These are phyloP conservation scores for Chloroceryle aenea DNA, from an alignment of 2,113 vertebrate species.

Conservation along the genomic window DNA sequence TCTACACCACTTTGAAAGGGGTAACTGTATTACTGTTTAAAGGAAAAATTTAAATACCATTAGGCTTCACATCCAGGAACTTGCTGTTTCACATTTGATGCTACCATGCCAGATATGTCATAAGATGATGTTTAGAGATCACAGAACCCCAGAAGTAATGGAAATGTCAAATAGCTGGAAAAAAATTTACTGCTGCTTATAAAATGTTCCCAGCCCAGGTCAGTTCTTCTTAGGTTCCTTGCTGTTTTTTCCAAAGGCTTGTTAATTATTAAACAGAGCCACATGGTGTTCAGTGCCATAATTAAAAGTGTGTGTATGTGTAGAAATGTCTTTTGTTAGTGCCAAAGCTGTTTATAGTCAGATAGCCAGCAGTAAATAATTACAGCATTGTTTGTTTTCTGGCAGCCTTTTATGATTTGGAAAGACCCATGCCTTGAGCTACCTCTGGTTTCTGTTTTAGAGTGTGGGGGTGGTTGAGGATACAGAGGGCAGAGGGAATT, in stretches of 20 bases:
- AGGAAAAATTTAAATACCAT: background rate
- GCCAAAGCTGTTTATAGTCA: slow-evolving; percentile 19
- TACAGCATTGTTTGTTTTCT: slow-evolving; percentile 25
- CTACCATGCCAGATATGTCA: background rate
- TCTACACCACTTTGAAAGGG: slow-evolving; percentile 95
- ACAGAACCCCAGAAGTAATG: slow-evolving; percentile 24
- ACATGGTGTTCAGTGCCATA: background rate
- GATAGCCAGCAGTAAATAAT: slow-evolving; percentile 24
- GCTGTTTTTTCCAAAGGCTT: slow-evolving; percentile 9
- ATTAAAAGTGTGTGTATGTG: slow-evolving; percentile 3
- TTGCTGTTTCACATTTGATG: slow-evolving; percentile 2
- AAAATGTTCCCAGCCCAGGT: slow-evolving; percentile 13
- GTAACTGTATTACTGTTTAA: slow-evolving; percentile 73
- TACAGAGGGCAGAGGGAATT: background rate
- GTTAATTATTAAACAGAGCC: slow-evolving; percentile 54
- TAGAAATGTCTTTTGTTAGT: slow-evolving; percentile 40
- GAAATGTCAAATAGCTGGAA: slow-evolving; percentile 26
- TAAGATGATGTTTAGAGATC: background rate
- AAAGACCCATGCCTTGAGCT: background rate
- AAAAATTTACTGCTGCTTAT: slow-evolving; percentile 11
- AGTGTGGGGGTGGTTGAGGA: background rate
- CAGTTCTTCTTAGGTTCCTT: background rate
- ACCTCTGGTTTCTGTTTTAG: slow-evolving; percentile 16
- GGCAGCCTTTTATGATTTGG: slow-evolving; percentile 28
- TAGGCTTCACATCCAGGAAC: slow-evolving; percentile 8